Conservation (phyloP, 1,140 invertebrate genomes). For the Pygmarrhopalites habei region DNA sequence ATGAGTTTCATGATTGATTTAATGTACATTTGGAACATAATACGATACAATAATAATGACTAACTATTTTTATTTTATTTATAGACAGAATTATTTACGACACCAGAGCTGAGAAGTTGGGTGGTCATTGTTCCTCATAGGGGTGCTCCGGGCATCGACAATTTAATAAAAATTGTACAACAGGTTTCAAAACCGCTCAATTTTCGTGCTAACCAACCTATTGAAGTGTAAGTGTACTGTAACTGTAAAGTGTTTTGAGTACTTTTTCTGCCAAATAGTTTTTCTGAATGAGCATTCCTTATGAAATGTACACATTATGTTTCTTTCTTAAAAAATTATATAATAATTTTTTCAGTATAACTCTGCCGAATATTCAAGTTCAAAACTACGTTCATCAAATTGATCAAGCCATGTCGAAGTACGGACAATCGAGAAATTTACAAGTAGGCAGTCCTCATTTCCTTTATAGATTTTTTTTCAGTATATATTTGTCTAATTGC, state of each 20-base stretch:
- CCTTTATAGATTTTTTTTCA: too few species aligned
- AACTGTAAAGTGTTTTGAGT: too few species aligned
- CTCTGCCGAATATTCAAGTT: conserved; percentile 40
- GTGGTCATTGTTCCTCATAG: conserved; percentile 43
- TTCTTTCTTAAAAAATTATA: too few species aligned
- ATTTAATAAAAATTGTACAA: conserved; percentile 8
- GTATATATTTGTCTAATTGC: too few species aligned
- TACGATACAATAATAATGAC: neutral
- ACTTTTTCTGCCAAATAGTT: too few species aligned
- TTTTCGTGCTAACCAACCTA: conserved; percentile 14
- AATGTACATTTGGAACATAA: neutral
- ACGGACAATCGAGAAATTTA: conserved; percentile 16
- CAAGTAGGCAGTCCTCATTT: too few species aligned
- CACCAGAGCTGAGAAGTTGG: conserved; percentile 42
- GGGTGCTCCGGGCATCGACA: conserved; percentile 13
- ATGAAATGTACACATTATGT: too few species aligned
- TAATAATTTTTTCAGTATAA: too few species aligned
- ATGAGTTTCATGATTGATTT: neutral
- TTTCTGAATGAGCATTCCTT: too few species aligned
- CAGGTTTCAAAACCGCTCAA: conserved; percentile 10
- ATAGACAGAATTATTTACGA: neutral
- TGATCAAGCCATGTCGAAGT: conserved; percentile 50
- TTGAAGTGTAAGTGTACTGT: conserved; percentile 16
- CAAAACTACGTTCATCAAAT: conserved; percentile 46
- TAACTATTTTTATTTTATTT: neutral